phyloP scores from a whole-genome alignment of 2,888 invertebrate species.

The Polietes domitor region DNA sequence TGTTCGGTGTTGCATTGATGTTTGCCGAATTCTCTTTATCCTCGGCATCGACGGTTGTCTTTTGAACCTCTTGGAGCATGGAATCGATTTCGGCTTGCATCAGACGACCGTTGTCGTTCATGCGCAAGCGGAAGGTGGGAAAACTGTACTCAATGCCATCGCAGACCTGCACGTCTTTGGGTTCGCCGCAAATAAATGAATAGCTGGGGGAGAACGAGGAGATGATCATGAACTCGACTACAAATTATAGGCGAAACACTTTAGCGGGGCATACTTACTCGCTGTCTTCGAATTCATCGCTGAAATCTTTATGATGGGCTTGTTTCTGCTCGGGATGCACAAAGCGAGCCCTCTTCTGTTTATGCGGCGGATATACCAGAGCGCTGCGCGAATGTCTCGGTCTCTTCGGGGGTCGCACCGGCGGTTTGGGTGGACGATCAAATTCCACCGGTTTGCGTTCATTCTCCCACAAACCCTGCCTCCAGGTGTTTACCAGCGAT shows the following conservation, averaged over 20 bases:
- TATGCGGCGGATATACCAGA: slow-evolving; percentile 75
- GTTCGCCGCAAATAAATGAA: slow-evolving; percentile 75
- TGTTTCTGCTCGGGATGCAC: slow-evolving; percentile 63
- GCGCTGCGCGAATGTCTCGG: slow-evolving; percentile 77
- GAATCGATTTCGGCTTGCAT: slow-evolving; percentile 73
- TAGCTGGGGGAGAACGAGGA: slow-evolving; percentile 66
- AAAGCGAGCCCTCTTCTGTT: slow-evolving; percentile 76
- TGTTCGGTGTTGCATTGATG: slow-evolving; percentile 33
- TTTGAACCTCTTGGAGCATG: slow-evolving; percentile 65
- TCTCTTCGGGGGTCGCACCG: slow-evolving; percentile 78
- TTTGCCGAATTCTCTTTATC: slow-evolving; percentile 26
- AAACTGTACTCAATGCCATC: slow-evolving; percentile 79
- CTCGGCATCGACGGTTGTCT: neutral
- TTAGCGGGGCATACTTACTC: slow-evolving; percentile 41
- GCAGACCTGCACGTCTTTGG: slow-evolving; percentile 74
- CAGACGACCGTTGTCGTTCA: slow-evolving; percentile 75
- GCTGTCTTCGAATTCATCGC: slow-evolving; percentile 64
- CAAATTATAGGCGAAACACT: neutral
- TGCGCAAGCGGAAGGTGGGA: slow-evolving; percentile 78
- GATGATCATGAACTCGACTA: neutral
- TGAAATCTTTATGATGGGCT: slow-evolving; percentile 50
- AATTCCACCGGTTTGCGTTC: slow-evolving; percentile 79
- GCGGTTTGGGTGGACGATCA: slow-evolving; percentile 78
- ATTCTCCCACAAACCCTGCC: slow-evolving; percentile 87
- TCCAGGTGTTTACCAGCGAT: slow-evolving; percentile 91